Percentiles rank a stretch among this genome's conserved stretches.
Conservation (phyloP, 2,797 vertebrate species). For the Bucorvus abyssinicus region DNA sequence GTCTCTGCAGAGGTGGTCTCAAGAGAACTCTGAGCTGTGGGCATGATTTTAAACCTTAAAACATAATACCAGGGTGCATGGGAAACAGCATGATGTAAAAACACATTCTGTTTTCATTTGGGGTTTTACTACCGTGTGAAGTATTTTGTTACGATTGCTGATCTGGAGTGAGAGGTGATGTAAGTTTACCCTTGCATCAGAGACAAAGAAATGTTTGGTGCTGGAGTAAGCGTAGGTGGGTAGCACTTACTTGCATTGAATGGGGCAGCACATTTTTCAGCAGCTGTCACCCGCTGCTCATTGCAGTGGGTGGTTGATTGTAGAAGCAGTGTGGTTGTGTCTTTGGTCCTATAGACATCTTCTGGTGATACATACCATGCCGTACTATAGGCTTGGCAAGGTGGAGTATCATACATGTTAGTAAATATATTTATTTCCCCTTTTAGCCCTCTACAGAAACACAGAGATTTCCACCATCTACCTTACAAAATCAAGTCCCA, state of each 20-base stretch:
- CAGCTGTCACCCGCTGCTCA: not conserved
- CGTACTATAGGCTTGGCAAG: not conserved
- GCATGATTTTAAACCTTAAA: not conserved
- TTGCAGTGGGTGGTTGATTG: not conserved
- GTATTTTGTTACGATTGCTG: not conserved
- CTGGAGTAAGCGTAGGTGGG: not conserved
- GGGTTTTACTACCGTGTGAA: not conserved
- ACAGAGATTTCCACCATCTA: slow-evolving; percentile 82
- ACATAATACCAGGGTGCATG: not conserved
- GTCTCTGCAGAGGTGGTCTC: not conserved
- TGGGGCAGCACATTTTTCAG: not conserved
- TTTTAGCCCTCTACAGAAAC: slow-evolving; percentile 84
- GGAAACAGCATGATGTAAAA: not conserved
- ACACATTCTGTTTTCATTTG: rapidly evolving
- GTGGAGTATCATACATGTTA: not conserved
- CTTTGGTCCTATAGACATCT: not conserved
- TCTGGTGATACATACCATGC: not conserved
- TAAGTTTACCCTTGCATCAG: not conserved
- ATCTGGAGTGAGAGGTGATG: not conserved
- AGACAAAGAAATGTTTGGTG: not conserved
- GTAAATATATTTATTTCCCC: not conserved
- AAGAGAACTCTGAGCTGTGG: not conserved
- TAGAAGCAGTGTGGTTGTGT: not conserved
- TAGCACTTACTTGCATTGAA: not conserved
- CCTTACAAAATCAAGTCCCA: slow-evolving; percentile 82